Evolutionary conservation across 2,797 vertebrate genomes (phyloP), one percentile per base, ranked within the genome.

Genomic region (Alca torda): DNA sequence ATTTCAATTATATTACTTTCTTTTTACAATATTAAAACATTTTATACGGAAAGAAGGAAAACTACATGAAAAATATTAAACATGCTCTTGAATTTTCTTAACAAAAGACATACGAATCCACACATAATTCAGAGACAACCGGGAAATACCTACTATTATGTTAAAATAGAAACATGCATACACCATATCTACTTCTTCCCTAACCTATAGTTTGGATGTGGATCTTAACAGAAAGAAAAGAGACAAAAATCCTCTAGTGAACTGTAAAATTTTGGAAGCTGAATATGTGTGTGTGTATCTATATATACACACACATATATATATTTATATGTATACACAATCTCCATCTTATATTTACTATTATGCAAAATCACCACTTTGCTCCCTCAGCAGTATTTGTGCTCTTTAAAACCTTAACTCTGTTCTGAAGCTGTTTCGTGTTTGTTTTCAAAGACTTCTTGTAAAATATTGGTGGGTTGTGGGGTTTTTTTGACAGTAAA

Each of bases 401-500:
- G 92, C 61, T 85, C 72, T 98, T 97, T 97, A 98, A 97, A 98
- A 95, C 72, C 76, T 89, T 96, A 88, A 96, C 67, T 96, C 81
- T 54, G 25, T 96, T 98, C 96, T 87, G 93, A 98, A 98, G 89
- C 85, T 97, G 84, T 98, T 98, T 98, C 95, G 97, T 97, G 95
- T 97, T 96, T 98, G 89, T 97, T 98, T 97, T 98, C 97, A 98
- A 98, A 98, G 96, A 93, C 91, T 96, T 91, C 77, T 96, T 81
- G 86, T 97, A 96, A 97, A 98, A 96, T 98, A 96, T 65, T 94
- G 64, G 93, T 96, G 72, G 45, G 45, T 54, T 92, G 51, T 61
- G 39, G 89, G 65, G 5, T 96, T 97, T 97, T 98, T 98, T 98
- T 98, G 98, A 98, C 89, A 94, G 94, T 93, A 98, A 98, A 98